phyloP scores from a whole-genome alignment of 2,113 vertebrate genomes.

The Ophthalmolycus amberensis region DNA sequence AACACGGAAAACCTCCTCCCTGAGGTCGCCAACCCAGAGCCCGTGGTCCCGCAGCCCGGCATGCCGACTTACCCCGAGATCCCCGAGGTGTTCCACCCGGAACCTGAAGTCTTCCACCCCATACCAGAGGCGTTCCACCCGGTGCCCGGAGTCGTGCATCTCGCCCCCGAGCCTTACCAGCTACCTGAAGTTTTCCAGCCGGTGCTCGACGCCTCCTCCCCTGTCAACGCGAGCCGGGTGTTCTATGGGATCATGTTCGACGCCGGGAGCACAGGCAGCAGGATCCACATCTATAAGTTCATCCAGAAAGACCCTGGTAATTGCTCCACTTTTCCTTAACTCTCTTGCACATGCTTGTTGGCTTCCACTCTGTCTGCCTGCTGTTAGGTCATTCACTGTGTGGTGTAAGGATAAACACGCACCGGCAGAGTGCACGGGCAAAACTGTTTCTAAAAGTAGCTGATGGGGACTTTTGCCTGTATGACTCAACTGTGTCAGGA shows the following conservation, averaged over 20 bases:
- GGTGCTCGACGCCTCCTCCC: conserved; percentile 58
- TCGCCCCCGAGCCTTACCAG: conserved; percentile 68
- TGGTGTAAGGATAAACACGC: conserved; percentile 72
- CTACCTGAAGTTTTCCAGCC: conserved; percentile 18
- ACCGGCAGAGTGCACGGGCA: conserved; percentile 44
- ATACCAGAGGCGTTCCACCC: conserved; percentile 69
- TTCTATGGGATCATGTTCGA: conserved; percentile 98
- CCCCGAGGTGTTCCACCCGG: conserved; percentile 72
- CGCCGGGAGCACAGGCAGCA: conserved; percentile 96
- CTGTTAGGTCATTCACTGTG: conserved; percentile 72
- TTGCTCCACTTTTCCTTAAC: conserved; percentile 4
- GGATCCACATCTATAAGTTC: conserved; percentile 98
- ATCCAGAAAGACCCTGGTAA: conserved; percentile 92
- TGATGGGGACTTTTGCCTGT: conserved; percentile 59
- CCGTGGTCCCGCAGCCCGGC: conserved; percentile 63
- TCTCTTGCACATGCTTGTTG: conserved; percentile 43
- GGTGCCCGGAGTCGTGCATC: conserved; percentile 72
- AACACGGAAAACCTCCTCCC: conserved; percentile 91
- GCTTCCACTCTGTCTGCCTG: conserved; percentile 61
- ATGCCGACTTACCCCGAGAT: conserved; percentile 57
- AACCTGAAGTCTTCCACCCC: conserved; percentile 71
- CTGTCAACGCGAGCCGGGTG: conserved; percentile 79
- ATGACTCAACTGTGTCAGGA: conserved; percentile 70
- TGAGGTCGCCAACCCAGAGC: conserved; percentile 81
- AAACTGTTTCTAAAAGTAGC: conserved; percentile 58